A percentile compares a stretch with the other conserved stretches of the same genome.
These are phyloP conservation scores for Linepithema humile DNA, from an alignment of 1,140 invertebrate genomes.

Conservation along the genomic window DNA sequence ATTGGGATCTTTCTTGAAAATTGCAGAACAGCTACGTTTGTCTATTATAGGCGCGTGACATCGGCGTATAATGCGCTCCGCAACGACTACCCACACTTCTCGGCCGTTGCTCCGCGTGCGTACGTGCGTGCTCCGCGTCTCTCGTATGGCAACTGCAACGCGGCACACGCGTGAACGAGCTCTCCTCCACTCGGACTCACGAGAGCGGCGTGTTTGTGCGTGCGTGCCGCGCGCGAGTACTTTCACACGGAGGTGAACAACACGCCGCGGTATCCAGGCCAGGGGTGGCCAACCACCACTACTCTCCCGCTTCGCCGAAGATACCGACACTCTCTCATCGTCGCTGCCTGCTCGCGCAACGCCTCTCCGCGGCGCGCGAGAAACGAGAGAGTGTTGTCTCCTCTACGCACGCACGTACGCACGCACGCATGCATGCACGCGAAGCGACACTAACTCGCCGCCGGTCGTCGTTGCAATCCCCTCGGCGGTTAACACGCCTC, in stretches of 20 bases:
- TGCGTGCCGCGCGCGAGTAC: slow-evolving; percentile 67
- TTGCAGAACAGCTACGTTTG: not conserved
- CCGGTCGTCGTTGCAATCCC: slow-evolving; percentile 2
- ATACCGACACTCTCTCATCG: slow-evolving; percentile 33
- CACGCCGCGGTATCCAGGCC: slow-evolving; percentile 80
- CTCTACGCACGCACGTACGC: not conserved
- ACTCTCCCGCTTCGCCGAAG: slow-evolving; percentile 18
- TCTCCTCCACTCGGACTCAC: slow-evolving; percentile 25
- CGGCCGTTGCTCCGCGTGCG: slow-evolving; percentile 52
- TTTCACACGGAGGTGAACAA: slow-evolving; percentile 82
- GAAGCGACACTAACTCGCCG: not conserved
- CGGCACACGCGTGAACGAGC: slow-evolving; percentile 46
- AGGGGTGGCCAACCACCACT: slow-evolving; percentile 77
- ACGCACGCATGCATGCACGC: not conserved
- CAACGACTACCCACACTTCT: slow-evolving; percentile 50
- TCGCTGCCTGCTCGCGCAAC: slow-evolving; percentile 27
- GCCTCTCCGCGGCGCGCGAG: slow-evolving; percentile 29
- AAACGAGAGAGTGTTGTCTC: not conserved
- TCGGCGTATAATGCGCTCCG: slow-evolving; percentile 15
- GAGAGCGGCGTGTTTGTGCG: slow-evolving; percentile 4
- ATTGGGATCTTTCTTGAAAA: not conserved
- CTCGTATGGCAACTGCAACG: not conserved
- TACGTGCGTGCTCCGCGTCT: slow-evolving; percentile 9
- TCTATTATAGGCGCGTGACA: slow-evolving; percentile 29
- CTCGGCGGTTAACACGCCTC: slow-evolving; percentile 37